These are phyloP conservation scores for Mycetomoellerius zeteki DNA, from an alignment of 1,140 invertebrate genomes.

Conservation along the genomic window DNA sequence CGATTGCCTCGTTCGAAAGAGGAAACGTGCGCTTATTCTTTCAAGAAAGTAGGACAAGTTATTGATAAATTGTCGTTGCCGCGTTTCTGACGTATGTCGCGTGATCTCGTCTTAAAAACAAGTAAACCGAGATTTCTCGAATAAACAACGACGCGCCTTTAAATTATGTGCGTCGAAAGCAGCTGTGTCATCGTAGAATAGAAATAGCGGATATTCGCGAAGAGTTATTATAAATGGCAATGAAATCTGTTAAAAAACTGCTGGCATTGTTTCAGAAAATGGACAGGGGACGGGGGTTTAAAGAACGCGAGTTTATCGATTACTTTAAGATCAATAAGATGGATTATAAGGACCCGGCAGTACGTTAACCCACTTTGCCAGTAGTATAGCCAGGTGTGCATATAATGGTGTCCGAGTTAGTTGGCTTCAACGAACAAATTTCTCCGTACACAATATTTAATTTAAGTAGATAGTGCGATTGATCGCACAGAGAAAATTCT, in stretches of 20 bases:
- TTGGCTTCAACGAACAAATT: neutral
- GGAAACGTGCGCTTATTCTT: constrained; percentile 42
- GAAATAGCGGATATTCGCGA: neutral
- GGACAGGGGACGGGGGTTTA: neutral
- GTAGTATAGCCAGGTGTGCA: neutral
- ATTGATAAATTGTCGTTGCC: constrained; percentile 55
- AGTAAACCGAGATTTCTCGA: neutral
- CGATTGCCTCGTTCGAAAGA: constrained; percentile 17
- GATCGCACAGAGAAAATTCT: neutral
- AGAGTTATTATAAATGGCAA: neutral
- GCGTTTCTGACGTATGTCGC: neutral
- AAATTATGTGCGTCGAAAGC: neutral
- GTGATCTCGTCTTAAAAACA: constrained; percentile 2
- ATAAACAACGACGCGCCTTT: neutral
- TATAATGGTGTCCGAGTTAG: neutral
- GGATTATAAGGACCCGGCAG: constrained; percentile 50
- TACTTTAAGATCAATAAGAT: constrained; percentile 56
- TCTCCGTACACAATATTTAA: constrained; percentile 8
- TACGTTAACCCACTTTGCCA: constrained; percentile 60
- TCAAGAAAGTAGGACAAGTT: constrained; percentile 51
- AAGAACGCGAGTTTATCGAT: constrained; percentile 47
- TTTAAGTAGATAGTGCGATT: neutral
- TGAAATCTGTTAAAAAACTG: neutral
- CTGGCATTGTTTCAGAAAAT: neutral
- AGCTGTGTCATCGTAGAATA: neutral